A percentile compares a stretch with the other conserved stretches of the same genome.
These are phyloP conservation scores for Phalacrocorax pelagicus DNA, from an alignment of 2,113 vertebrate genomes.

Conservation along the genomic window DNA sequence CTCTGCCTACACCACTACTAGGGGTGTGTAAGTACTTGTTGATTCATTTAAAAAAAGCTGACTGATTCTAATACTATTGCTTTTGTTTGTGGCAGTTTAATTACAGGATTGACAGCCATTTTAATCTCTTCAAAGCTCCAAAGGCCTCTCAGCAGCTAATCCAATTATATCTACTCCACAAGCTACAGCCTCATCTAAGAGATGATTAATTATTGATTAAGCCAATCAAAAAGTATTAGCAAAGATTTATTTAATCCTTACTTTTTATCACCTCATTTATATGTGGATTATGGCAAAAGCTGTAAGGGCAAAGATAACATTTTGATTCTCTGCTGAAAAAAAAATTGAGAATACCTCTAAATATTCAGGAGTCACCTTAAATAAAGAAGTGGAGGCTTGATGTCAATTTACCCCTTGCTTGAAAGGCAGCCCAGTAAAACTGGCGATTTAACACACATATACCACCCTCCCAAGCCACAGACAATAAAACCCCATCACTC, in stretches of 20 bases:
- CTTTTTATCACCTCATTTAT: slow-evolving; percentile 69
- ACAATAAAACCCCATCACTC: neutral
- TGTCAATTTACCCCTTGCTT: neutral
- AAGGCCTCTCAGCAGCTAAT: slow-evolving; percentile 89
- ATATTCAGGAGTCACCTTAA: slow-evolving; percentile 40
- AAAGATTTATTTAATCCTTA: slow-evolving; percentile 77
- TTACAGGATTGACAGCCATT: slow-evolving; percentile 93
- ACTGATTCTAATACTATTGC: slow-evolving; percentile 60
- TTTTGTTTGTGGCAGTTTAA: slow-evolving; percentile 89
- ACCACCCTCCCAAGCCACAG: neutral
- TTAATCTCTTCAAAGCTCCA: slow-evolving; percentile 96
- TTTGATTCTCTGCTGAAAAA: neutral
- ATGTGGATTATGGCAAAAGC: slow-evolving; percentile 63
- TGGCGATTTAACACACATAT: neutral
- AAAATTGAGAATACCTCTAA: neutral
- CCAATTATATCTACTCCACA: slow-evolving; percentile 96
- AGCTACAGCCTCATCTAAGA: slow-evolving; percentile 80
- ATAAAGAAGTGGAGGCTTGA: neutral
- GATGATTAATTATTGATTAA: slow-evolving; percentile 88
- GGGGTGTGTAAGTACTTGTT: slow-evolving; percentile 69
- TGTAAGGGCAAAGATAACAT: slow-evolving; percentile 50
- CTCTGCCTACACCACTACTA: slow-evolving; percentile 47
- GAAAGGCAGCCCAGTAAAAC: slow-evolving; percentile 4
- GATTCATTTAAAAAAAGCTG: slow-evolving; percentile 67
- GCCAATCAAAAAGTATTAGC: slow-evolving; percentile 82